These are phyloP conservation scores for Tenthredo distinguenda DNA, from an alignment of 2,888 invertebrate species.

Conservation along the genomic window DNA sequence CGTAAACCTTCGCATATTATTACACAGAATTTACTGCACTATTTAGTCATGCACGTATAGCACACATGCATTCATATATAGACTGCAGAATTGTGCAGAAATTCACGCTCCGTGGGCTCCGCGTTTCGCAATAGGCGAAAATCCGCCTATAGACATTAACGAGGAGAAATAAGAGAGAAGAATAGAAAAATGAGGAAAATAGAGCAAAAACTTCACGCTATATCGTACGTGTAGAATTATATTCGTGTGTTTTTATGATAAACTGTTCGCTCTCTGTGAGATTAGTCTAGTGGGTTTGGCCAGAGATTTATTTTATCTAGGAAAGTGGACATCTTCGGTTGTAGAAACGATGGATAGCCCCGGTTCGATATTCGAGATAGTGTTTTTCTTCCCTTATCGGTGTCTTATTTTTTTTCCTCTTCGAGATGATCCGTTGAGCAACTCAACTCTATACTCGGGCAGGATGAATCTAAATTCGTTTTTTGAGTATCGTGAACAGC, in stretches of 20 bases:
- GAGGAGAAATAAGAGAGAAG: not conserved
- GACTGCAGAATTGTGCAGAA: not conserved
- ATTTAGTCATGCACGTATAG: not conserved
- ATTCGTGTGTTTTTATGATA: not conserved
- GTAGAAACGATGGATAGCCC: not conserved
- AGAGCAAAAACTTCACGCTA: not conserved
- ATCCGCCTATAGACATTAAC: not conserved
- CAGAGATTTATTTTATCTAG: not conserved
- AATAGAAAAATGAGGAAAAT: not conserved
- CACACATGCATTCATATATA: not conserved
- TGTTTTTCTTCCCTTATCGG: not conserved
- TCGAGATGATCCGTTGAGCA: not conserved
- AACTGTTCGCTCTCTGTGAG: not conserved
- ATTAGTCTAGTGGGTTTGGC: constrained; percentile 2
- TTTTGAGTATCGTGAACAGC: constrained; percentile 15
- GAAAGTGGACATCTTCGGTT: not conserved
- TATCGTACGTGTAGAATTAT: not conserved
- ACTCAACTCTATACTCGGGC: not conserved
- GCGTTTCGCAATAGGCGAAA: not conserved
- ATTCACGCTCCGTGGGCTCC: not conserved
- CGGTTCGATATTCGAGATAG: not conserved
- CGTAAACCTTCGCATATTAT: not conserved
- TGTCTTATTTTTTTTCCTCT: too few relatives aligned
- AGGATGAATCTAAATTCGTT: not conserved
- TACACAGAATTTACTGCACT: not conserved